Conservation (phyloP, 2,888 invertebrate genomes). For the Odontomyia ornata region DNA sequence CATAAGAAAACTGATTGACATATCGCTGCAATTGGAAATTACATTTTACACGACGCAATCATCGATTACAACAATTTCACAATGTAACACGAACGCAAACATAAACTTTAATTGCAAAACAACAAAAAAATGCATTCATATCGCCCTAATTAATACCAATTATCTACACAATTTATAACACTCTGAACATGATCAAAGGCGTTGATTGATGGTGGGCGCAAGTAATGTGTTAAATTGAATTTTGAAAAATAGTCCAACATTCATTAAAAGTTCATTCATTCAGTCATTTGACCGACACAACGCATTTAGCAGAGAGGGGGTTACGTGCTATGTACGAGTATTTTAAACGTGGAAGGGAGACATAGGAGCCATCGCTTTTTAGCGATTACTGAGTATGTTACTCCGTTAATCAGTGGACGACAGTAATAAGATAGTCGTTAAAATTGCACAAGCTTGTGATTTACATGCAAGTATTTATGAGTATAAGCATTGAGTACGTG, state of each 20-base stretch:
- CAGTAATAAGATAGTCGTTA: not conserved
- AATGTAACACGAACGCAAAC: not conserved
- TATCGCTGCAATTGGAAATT: no score
- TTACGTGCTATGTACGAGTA: not conserved
- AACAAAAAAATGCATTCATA: slow-evolving; percentile 10
- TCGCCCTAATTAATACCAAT: slow-evolving; percentile 33
- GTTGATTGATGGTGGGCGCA: slow-evolving; percentile 36
- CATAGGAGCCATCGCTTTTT: not conserved
- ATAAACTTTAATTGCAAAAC: not conserved
- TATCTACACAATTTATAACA: slow-evolving; percentile 27
- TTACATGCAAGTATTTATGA: not conserved
- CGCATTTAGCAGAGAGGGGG: no score
- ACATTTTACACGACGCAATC: not conserved
- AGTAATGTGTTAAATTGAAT: slow-evolving; percentile 24
- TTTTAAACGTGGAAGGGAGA: no score
- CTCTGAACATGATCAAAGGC: slow-evolving; percentile 5
- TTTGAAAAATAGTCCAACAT: slow-evolving; percentile 11
- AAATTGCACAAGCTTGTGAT: not conserved
- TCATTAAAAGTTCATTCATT: slow-evolving; percentile 25
- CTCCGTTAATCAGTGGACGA: not conserved
- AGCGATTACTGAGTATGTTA: not conserved
- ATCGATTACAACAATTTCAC: not conserved
- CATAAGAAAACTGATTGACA: no score
- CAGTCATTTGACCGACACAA: no score
- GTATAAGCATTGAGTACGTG: not conserved